Evolutionary conservation across 2,113 vertebrate genomes (phyloP).

Genomic region (Sus scrofa): DNA sequence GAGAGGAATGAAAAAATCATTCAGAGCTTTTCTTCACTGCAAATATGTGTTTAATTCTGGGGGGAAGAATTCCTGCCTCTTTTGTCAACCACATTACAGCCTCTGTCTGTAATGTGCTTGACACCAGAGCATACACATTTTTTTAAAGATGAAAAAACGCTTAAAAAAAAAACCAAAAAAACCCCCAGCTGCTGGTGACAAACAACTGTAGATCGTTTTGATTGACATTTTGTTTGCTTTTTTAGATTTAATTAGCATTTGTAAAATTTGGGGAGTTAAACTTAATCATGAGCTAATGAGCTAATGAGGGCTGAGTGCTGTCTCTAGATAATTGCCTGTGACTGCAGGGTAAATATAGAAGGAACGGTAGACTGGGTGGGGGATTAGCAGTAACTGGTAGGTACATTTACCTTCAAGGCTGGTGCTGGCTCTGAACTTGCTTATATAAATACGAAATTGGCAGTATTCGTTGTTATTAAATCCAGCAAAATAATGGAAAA

Average conservation of each 20-base stretch:
- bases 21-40: background rate
- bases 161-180: too few relatives aligned
- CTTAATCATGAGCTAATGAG: constrained; percentile 63
- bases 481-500: background rate
- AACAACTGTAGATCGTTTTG: background rate
- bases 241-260: constrained; percentile 69
- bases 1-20: background rate
- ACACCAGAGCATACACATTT: too few relatives aligned
- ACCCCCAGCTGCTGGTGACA: background rate
- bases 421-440: background rate
- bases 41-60: background rate
- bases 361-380: background rate
- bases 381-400: background rate
- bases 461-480: background rate
- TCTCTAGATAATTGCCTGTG: background rate
- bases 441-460: background rate
- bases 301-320: background rate
- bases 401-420: background rate
- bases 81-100: accelerated
- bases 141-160: background rate
- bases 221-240: constrained; percentile 54
- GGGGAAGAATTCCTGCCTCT: background rate
- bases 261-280: constrained; percentile 43
- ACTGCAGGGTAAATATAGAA: background rate
- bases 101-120: accelerated